Percentiles rank a stretch among this genome's conserved stretches.
phyloP scores from a whole-genome alignment of 2,797 vertebrate species.

The Rhinogobio ventralis region DNA sequence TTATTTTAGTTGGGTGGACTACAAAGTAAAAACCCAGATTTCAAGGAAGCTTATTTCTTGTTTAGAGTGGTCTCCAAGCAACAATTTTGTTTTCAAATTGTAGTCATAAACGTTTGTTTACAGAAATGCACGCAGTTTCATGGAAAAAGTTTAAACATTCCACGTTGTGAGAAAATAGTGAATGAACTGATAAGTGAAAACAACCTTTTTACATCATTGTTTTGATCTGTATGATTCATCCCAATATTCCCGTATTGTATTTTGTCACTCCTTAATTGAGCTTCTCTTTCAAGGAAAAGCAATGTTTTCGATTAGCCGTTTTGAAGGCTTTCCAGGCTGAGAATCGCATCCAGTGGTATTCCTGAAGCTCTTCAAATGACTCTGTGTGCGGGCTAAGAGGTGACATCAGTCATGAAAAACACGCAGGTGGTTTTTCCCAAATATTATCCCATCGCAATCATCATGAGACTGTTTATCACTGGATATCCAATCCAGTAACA shows the following conservation, averaged over 20 bases:
- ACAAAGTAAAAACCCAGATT: constrained; percentile 19
- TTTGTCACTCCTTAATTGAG: constrained; percentile 43
- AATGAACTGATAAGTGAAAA: constrained; percentile 37
- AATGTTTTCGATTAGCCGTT: constrained; percentile 49
- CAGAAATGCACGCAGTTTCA: constrained; percentile 6
- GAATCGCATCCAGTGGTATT: constrained; percentile 64
- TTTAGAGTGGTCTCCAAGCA: constrained; percentile 21
- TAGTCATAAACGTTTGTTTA: constrained; percentile 31
- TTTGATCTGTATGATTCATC: constrained; percentile 31
- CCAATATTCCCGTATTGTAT: constrained; percentile 45
- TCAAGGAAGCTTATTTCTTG: constrained; percentile 14
- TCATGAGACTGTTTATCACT: constrained; percentile 72
- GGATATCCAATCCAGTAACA: constrained; percentile 57
- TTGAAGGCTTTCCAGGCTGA: constrained; percentile 60
- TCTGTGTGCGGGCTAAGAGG: constrained; percentile 70
- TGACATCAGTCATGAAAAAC: constrained; percentile 66
- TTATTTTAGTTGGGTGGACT: constrained; percentile 19
- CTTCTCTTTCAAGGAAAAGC: constrained; percentile 44
- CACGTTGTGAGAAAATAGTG: constrained; percentile 7
- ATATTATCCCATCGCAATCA: constrained; percentile 70
- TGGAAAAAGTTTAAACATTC: neutral
- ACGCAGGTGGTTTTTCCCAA: constrained; percentile 68
- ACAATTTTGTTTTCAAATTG: constrained; percentile 26
- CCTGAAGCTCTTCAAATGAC: constrained; percentile 68
- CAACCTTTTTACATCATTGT: constrained; percentile 19